Evolutionary conservation across 2,888 invertebrate genomes (phyloP).

Genomic region (Mesoligia furuncula): DNA sequence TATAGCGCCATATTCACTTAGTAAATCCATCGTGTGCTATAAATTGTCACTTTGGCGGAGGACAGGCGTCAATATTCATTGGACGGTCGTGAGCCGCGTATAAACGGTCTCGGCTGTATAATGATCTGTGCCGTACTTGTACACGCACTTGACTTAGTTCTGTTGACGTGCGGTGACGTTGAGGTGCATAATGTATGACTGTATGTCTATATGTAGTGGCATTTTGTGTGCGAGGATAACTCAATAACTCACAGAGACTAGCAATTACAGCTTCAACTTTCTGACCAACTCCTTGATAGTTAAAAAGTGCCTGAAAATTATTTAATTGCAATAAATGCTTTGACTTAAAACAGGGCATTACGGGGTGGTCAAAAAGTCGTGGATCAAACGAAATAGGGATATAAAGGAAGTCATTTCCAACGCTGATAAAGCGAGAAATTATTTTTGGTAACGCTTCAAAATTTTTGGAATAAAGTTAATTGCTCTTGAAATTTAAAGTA

Average conservation of each 20-base stretch:
- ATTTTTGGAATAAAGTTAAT: too few species aligned
- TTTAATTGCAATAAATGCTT: background rate
- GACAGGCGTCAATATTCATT: conserved; percentile 70
- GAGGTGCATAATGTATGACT: background rate
- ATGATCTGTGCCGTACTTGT: conserved; percentile 63
- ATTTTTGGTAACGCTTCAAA: too few species aligned
- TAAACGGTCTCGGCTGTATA: conserved; percentile 66
- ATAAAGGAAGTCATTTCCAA: too few species aligned
- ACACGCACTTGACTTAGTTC: conserved; percentile 65
- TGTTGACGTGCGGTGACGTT: conserved; percentile 9
- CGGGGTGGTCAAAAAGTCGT: too few species aligned
- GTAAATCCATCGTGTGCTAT: conserved; percentile 69
- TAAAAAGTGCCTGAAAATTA: background rate
- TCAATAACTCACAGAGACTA: background rate
- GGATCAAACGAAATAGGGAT: too few species aligned
- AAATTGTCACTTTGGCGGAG: conserved; percentile 71
- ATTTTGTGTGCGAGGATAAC: background rate
- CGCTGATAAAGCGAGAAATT: too few species aligned
- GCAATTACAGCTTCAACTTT: background rate
- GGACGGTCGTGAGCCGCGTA: conserved; percentile 67
- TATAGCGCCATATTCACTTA: conserved; percentile 43
- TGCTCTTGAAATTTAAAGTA: too few species aligned
- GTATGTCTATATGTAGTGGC: background rate
- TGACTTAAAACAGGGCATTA: too few species aligned
- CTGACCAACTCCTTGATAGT: background rate